Percentiles rank a stretch among this genome's conserved stretches.
These are phyloP conservation scores for Hyperoplus immaculatus DNA, from an alignment of 2,797 vertebrate genomes.

Conservation along the genomic window DNA sequence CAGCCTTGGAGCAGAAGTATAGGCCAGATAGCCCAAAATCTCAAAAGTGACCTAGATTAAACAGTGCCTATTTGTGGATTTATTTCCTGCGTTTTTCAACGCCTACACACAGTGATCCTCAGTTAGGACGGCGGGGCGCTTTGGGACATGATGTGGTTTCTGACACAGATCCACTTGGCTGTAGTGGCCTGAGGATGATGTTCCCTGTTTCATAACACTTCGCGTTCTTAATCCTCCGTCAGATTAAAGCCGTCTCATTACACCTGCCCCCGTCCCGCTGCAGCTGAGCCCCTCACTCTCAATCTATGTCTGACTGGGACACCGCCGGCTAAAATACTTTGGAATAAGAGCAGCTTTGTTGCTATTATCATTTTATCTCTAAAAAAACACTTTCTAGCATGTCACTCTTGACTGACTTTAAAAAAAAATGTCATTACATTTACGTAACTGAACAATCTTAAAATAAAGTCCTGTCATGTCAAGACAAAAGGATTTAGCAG, in stretches of 20 bases:
- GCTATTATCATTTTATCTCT: too few relatives aligned
- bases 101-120: too few relatives aligned
- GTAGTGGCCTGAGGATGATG: constrained; percentile 33
- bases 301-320: neutral
- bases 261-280: constrained; percentile 6
- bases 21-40: too few relatives aligned
- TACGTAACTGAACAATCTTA: neutral
- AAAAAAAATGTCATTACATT: neutral
- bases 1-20: too few relatives aligned
- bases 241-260: neutral
- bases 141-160: constrained; percentile 8
- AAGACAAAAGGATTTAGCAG: neutral
- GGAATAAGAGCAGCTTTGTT: neutral
- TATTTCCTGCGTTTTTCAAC: too few relatives aligned
- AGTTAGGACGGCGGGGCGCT: too few relatives aligned
- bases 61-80: too few relatives aligned
- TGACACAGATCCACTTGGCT: constrained; percentile 12
- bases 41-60: too few relatives aligned
- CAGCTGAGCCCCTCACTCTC: neutral
- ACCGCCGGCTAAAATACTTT: neutral
- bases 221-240: constrained; percentile 44
- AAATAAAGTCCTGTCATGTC: neutral
- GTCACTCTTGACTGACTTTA: neutral
- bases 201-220: constrained; percentile 56
- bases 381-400: neutral